Conservation (phyloP, 2,113 vertebrate genomes). For the Regulus satrapa region DNA sequence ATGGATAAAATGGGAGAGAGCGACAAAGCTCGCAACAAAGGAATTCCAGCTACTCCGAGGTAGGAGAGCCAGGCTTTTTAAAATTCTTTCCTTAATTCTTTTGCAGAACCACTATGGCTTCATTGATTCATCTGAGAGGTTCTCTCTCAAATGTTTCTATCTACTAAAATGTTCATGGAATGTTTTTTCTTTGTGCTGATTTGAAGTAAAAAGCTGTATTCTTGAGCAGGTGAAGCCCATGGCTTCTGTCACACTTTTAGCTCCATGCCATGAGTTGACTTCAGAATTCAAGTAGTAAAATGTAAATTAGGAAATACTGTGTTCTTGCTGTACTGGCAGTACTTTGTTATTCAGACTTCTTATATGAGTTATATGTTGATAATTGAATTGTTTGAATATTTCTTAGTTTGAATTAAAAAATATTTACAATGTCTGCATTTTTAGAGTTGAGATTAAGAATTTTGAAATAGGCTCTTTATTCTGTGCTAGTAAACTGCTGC, state of each 20-base stretch:
- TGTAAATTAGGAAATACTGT: neutral
- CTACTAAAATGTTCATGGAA: neutral
- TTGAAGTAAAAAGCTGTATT: neutral
- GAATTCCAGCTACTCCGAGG: constrained; percentile 86
- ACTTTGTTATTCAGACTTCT: neutral
- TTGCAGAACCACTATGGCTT: neutral
- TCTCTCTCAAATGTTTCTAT: neutral
- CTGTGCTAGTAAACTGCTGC: neutral
- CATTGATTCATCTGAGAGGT: neutral
- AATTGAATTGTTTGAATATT: neutral
- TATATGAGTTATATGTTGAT: neutral
- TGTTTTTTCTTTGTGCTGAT: neutral
- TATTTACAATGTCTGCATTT: neutral
- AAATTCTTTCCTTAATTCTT: no score
- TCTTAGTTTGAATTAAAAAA: neutral
- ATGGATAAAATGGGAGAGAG: constrained; percentile 99
- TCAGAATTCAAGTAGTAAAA: neutral
- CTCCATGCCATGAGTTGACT: neutral
- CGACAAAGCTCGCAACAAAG: constrained; percentile 84
- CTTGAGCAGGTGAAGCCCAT: neutral
- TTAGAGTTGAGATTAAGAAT: neutral
- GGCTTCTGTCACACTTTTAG: neutral
- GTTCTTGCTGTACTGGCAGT: neutral
- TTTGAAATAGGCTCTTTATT: neutral
- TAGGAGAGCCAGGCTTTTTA: neutral